Evolutionary conservation across 2,888 invertebrate genomes (phyloP), one percentile per base, ranked within the genome.

Genomic region (Megaustenia siamemsis): DNA sequence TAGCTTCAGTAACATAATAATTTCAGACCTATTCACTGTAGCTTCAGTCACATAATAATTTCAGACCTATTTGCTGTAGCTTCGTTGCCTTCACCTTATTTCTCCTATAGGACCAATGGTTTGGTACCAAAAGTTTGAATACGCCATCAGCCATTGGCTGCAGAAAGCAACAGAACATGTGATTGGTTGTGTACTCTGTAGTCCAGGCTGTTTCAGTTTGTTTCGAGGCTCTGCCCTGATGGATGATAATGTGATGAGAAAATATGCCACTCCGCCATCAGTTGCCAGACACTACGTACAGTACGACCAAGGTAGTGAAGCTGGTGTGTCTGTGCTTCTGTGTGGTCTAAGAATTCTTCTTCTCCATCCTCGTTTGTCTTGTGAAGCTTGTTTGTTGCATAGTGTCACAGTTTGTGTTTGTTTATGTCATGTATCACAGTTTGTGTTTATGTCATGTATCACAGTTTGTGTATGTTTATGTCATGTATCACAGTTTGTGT

Each of bases 111-210:
- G 99, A 79, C 97, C 98, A 0, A 98, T 99, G 98, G 98, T 98
- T 86, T 99, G 99, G 98, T 99, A 99, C 94, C 99, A 99, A 94
- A 96, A 97, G 95, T 99, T 99, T 95, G 99, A 99, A 94, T 99
- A 99, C 94, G 99, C 99, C 71, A 98, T 99, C 93, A 99, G 99
- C 91, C 99, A 99, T 96, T 99, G 99, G 99, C 96, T 99, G 92
- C 99, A 99, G 95, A 99, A 99, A 94, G 98, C 99, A 45, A 99
- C 99, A 6, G 99, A 99, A 94, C 99, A 99, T 94, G 98, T 99
- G 97, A 98, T 99, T 92, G 99, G 99, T 68, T 99, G 99, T 94
- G 99, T 99, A 91, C 97, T 99, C 91, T 99, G 99, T 96, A 98
- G 98, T 94, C 99, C 99, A 45, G 99, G 98, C 85, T 99, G 98